Percentiles rank a stretch among this genome's conserved stretches.
Conservation (phyloP, 2,113 vertebrate genomes). For the Leptodactylus fuscus region DNA sequence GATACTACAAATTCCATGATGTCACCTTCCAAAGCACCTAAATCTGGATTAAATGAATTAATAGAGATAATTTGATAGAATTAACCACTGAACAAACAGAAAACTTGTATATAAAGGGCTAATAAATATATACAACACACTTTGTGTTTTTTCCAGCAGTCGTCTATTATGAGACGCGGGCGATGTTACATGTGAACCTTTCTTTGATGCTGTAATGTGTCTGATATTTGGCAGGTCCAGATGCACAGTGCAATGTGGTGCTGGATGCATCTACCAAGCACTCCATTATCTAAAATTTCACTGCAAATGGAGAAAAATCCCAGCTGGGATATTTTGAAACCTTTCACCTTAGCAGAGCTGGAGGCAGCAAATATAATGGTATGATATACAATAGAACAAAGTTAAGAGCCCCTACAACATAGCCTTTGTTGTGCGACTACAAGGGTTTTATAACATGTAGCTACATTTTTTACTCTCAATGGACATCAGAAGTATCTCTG, state of each 20-base stretch:
- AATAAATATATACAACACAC: neutral
- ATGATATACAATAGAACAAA: conserved; percentile 78
- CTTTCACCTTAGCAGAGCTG: conserved; percentile 69
- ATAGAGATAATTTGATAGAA: neutral
- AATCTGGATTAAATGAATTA: no score
- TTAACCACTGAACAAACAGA: neutral
- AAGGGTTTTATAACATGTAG: conserved; percentile 72
- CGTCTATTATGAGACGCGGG: neutral
- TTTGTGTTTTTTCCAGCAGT: neutral
- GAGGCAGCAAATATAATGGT: conserved; percentile 80
- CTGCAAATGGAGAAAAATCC: conserved; percentile 68
- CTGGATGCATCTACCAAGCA: conserved; percentile 56
- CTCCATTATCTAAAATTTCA: conserved; percentile 67
- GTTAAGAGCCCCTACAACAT: conserved; percentile 71
- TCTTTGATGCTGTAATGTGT: conserved; percentile 38
- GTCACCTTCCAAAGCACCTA: no score
- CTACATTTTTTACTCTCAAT: conserved; percentile 78
- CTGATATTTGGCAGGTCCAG: conserved; percentile 9
- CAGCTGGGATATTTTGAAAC: conserved; percentile 70
- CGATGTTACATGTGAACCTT: neutral
- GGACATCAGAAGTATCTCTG: conserved; percentile 80
- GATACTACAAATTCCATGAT: no score
- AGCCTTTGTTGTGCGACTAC: conserved; percentile 72
- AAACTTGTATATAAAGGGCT: no score
- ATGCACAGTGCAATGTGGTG: neutral